Evolutionary conservation across 2,113 vertebrate genomes (phyloP).

Genomic region (Megaptera novaeangliae): DNA sequence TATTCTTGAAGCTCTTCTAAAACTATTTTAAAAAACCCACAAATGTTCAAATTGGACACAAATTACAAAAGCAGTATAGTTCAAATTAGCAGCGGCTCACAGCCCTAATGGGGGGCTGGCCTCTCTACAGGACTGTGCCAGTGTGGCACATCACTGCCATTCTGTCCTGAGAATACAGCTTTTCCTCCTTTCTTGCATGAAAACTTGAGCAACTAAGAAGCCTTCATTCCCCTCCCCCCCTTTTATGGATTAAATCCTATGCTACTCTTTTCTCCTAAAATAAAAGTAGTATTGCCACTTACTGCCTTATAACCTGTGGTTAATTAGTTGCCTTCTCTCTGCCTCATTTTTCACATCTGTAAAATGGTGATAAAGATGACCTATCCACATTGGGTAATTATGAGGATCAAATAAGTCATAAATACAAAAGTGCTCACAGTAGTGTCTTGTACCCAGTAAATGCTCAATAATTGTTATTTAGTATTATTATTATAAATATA

Average conservation of each 20-base stretch:
- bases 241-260: background rate
- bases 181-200: background rate
- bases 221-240: rapidly evolving
- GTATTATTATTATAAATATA: background rate
- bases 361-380: background rate
- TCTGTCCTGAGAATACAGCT: background rate
- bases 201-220: background rate
- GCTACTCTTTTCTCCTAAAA: background rate
- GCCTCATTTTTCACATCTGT: background rate
- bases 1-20: background rate
- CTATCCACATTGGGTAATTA: background rate
- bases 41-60: background rate
- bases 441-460: background rate
- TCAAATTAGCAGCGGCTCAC: background rate
- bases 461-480: background rate
- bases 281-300: background rate
- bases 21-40: background rate
- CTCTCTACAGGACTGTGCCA: background rate
- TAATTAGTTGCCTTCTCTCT: background rate
- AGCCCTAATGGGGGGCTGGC: background rate
- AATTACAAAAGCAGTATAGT: background rate
- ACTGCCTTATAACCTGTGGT: background rate
- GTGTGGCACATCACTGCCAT: background rate
- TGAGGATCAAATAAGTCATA: background rate
- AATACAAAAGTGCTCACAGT: background rate